Evolutionary conservation across 2,113 vertebrate species (phyloP).

Genomic region (Corvus moneduloides): DNA sequence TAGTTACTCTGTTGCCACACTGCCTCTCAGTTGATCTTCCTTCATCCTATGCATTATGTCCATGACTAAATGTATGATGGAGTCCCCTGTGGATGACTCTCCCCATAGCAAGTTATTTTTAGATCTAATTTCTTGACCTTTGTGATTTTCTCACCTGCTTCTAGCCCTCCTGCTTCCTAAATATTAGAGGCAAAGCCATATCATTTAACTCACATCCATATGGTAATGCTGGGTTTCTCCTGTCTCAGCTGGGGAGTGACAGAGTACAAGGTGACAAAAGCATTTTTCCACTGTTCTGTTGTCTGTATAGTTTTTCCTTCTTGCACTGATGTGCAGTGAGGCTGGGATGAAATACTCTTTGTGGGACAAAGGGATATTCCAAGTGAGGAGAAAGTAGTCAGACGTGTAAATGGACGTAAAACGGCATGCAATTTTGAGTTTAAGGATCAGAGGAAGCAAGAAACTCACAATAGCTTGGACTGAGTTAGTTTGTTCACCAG

Average conservation of each 20-base stretch:
- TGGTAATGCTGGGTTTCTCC: not conserved
- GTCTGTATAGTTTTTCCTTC: not conserved
- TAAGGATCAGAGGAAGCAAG: not conserved
- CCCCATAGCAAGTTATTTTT: not conserved
- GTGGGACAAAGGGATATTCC: not conserved
- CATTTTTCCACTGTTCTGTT: not conserved
- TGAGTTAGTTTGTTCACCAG: not conserved
- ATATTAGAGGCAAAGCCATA: not conserved
- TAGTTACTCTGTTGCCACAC: not conserved
- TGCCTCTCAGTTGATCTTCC: not conserved
- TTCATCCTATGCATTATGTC: not conserved
- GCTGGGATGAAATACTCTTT: not conserved
- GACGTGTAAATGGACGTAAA: not conserved
- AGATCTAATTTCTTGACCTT: not conserved
- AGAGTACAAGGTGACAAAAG: not conserved
- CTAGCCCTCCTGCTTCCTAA: not conserved
- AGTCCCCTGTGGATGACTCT: not conserved
- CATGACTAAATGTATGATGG: not conserved
- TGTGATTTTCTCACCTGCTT: not conserved
- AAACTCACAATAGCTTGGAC: not conserved
- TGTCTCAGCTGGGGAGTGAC: not conserved
- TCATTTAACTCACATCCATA: fast-evolving
- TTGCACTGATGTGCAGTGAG: not conserved
- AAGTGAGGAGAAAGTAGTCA: not conserved
- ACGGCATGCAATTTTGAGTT: not conserved